A percentile compares a stretch with the other conserved stretches of the same genome.
Conservation (phyloP, 2,113 vertebrate species). For the Gobius niger region DNA sequence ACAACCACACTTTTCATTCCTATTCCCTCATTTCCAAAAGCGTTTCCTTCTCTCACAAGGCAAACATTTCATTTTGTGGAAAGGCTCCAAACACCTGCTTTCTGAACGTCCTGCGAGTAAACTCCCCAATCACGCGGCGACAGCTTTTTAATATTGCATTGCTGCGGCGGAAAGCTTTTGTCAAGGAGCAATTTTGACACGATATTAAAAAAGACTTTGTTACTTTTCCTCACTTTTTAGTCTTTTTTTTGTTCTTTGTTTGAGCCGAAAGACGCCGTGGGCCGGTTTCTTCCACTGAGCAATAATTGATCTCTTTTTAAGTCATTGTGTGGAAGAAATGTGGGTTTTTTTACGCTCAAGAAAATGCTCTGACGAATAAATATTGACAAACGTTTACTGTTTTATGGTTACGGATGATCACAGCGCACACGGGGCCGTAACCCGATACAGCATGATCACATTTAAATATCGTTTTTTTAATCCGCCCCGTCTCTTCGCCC, state of each 20-base stretch:
- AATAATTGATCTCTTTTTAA: constrained; percentile 4
- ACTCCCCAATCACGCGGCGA: not conserved
- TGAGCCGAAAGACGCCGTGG: not conserved
- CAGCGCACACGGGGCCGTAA: too few relatives aligned
- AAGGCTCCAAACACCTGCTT: not conserved
- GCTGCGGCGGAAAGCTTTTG: not conserved
- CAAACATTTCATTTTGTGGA: not conserved
- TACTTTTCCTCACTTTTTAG: not conserved
- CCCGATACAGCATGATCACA: not conserved
- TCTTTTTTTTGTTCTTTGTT: not conserved
- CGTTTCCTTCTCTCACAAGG: not conserved
- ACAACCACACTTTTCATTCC: not conserved
- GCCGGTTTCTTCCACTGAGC: not conserved
- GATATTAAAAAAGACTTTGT: not conserved
- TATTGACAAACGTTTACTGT: too few relatives aligned
- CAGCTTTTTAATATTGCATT: not conserved
- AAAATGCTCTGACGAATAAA: too few relatives aligned
- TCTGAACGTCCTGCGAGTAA: not conserved
- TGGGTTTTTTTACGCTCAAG: too few relatives aligned
- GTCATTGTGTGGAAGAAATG: not conserved
- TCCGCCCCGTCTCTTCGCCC: constrained; percentile 17
- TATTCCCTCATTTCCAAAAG: not conserved
- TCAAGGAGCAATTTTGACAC: not conserved
- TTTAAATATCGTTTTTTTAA: constrained; percentile 12
- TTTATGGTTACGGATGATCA: too few relatives aligned